A percentile compares a stretch with the other conserved stretches of the same genome.
Evolutionary conservation across 2,888 invertebrate genomes (phyloP).

Genomic region (Cryptosula pallasiana): DNA sequence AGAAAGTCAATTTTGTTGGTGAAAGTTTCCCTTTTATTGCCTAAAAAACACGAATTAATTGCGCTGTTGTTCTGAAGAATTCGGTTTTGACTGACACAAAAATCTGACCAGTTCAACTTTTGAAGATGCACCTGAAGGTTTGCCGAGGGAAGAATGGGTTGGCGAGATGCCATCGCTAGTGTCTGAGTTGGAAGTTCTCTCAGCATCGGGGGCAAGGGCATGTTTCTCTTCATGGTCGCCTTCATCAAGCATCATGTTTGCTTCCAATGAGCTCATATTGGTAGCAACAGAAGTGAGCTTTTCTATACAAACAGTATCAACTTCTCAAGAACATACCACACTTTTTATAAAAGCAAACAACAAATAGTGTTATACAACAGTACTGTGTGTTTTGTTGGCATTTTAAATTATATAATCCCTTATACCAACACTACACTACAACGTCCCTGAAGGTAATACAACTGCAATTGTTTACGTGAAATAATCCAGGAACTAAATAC

Average conservation of each 20-base stretch:
- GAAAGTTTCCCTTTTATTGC: slow-evolving; percentile 27
- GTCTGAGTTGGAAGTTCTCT: neutral
- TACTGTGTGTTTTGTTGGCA: too few relatives aligned
- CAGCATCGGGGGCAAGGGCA: neutral
- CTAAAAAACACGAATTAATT: neutral
- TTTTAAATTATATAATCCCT: too few relatives aligned
- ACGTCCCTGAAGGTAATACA: too few relatives aligned
- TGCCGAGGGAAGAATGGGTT: neutral
- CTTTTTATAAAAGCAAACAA: too few relatives aligned
- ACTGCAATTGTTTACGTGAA: too few relatives aligned
- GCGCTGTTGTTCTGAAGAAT: too few relatives aligned
- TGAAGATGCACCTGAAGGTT: neutral
- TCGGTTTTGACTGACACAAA: too few relatives aligned
- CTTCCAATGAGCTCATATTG: neutral
- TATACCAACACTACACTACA: too few relatives aligned
- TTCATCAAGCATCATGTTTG: neutral
- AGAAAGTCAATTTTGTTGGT: slow-evolving; percentile 32
- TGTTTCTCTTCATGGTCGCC: neutral
- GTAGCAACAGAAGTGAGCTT: neutral
- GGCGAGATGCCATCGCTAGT: neutral
- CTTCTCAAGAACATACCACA: too few relatives aligned
- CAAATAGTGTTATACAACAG: too few relatives aligned
- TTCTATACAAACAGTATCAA: neutral
- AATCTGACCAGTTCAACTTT: too few relatives aligned
- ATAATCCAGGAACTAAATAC: too few relatives aligned